phyloP scores from a whole-genome alignment of 2,797 vertebrate species.

The Cyprinodon diabolis region DNA sequence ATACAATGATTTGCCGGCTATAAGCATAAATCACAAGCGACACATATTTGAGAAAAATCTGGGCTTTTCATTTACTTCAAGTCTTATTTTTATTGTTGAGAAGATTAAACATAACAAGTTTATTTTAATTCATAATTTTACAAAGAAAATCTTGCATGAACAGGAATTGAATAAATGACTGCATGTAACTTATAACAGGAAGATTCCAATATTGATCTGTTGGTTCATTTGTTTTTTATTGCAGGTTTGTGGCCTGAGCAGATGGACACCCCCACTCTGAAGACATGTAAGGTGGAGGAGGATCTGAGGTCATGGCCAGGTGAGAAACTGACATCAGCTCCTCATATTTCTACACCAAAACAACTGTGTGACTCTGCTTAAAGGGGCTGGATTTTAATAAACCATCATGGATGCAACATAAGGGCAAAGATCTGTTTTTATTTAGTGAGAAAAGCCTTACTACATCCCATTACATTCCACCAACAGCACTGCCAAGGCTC shows the following conservation, averaged over 20 bases:
- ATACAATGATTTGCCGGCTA: constrained; percentile 24
- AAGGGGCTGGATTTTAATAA: neutral
- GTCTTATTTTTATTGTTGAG: neutral
- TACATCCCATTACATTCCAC: constrained; percentile 65
- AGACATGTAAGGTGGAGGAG: constrained; percentile 86
- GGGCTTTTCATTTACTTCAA: neutral
- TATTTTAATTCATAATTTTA: neutral
- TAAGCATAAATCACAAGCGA: constrained; percentile 21
- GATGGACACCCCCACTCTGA: constrained; percentile 80
- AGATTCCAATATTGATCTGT: neutral
- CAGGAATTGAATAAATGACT: neutral
- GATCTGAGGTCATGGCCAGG: constrained; percentile 83
- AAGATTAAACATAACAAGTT: neutral
- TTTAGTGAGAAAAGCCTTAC: constrained; percentile 56
- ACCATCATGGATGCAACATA: neutral
- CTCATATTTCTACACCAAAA: neutral
- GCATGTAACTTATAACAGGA: neutral
- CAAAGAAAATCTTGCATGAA: neutral
- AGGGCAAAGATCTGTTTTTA: constrained; percentile 22
- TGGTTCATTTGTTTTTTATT: constrained; percentile 51
- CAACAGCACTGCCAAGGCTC: constrained; percentile 46
- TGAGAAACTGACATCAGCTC: constrained; percentile 55
- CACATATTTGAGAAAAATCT: constrained; percentile 1
- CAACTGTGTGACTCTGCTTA: constrained; percentile 2
- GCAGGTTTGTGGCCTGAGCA: constrained; percentile 82